Evolutionary conservation across 2,888 invertebrate species (phyloP).

Genomic region (Strigamia crassipes): DNA sequence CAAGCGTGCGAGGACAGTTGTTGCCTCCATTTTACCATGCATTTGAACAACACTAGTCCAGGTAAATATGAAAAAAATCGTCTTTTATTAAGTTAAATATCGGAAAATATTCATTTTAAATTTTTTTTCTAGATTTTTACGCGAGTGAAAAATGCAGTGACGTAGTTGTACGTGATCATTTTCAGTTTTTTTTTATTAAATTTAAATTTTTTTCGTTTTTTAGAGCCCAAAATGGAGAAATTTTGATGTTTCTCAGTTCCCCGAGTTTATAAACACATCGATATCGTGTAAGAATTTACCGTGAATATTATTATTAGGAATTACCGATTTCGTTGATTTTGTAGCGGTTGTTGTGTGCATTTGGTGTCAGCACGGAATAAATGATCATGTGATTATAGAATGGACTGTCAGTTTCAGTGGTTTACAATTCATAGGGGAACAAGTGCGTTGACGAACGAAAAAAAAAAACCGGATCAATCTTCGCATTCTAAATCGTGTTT

Average conservation of each 20-base stretch:
- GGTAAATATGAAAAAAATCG: background rate
- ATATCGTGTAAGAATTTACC: slow-evolving; percentile 1
- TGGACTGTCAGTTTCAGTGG: slow-evolving; percentile 41
- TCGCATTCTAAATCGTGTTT: background rate
- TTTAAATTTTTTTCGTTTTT: background rate
- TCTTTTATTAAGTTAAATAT: background rate
- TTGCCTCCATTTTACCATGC: slow-evolving; percentile 17
- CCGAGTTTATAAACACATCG: slow-evolving; percentile 43
- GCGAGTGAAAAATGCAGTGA: slow-evolving; percentile 29
- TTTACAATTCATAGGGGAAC: slow-evolving; percentile 23
- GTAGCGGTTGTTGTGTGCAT: slow-evolving; percentile 24
- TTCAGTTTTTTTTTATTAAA: background rate
- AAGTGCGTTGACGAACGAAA: slow-evolving; percentile 4
- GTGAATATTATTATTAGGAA: background rate
- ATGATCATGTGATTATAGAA: background rate
- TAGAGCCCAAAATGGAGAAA: slow-evolving; percentile 48
- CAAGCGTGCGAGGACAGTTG: background rate
- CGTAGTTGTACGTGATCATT: background rate
- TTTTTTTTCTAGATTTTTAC: slow-evolving; percentile 8
- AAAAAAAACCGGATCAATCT: too few species aligned
- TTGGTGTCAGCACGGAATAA: slow-evolving; percentile 8
- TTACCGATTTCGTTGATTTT: background rate
- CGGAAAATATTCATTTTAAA: background rate
- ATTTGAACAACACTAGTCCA: background rate
- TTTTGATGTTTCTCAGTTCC: slow-evolving; percentile 44